phyloP scores from a whole-genome alignment of 2,888 invertebrate genomes.

The Polylopha cassiicola region DNA sequence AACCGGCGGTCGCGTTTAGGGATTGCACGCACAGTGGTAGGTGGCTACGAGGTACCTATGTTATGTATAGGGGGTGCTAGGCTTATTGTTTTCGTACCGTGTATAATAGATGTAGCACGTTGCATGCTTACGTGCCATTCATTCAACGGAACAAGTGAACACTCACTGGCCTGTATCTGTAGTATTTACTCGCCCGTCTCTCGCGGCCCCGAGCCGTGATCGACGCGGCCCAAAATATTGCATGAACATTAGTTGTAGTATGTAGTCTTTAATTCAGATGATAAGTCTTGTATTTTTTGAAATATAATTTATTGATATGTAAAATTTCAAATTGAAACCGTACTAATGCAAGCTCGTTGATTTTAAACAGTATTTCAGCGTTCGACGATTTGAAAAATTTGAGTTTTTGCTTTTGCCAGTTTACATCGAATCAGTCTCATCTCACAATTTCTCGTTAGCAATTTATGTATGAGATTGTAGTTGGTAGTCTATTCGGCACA shows the following conservation, averaged over 20 bases:
- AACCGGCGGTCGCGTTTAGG: not conserved
- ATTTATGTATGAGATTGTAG: too few species aligned
- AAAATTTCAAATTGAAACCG: not conserved
- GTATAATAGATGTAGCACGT: constrained; percentile 38
- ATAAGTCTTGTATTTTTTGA: constrained; percentile 32
- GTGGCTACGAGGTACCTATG: constrained; percentile 16
- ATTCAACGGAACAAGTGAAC: constrained; percentile 35
- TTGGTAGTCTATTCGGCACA: too few species aligned
- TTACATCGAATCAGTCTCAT: too few species aligned
- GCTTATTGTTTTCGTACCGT: constrained; percentile 40
- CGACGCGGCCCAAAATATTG: constrained; percentile 45
- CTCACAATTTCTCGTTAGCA: too few species aligned
- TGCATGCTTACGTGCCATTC: constrained; percentile 47
- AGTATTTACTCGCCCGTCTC: constrained; percentile 37
- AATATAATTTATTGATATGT: constrained; percentile 9
- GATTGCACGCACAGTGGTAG: constrained; percentile 26
- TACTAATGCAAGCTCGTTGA: not conserved
- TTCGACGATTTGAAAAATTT: too few species aligned
- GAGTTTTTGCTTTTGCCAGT: too few species aligned
- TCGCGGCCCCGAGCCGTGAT: constrained; percentile 34
- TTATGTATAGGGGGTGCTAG: constrained; percentile 33
- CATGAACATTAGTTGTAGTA: constrained; percentile 59
- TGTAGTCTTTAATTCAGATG: constrained; percentile 47
- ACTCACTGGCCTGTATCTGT: constrained; percentile 42
- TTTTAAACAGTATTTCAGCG: too few species aligned